phyloP scores from a whole-genome alignment of 2,113 vertebrate genomes.

The Stigmatopora argus region DNA sequence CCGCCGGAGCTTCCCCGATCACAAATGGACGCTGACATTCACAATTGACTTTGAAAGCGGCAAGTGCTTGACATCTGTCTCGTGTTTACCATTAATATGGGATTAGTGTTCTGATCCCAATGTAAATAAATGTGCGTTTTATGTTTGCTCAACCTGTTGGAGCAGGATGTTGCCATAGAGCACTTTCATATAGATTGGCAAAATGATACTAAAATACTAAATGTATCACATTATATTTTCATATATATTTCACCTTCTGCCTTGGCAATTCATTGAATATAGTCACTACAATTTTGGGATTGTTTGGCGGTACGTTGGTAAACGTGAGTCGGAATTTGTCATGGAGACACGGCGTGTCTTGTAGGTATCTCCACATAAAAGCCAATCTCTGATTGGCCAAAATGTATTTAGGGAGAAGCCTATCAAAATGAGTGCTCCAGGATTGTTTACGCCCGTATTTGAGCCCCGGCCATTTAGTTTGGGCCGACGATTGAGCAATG shows the following conservation, averaged over 20 bases:
- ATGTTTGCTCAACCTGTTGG: slow-evolving; percentile 46
- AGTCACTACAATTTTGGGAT: background rate
- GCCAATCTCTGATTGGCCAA: too few species aligned
- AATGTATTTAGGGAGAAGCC: too few species aligned
- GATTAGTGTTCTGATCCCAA: slow-evolving; percentile 1
- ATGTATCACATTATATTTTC: too few species aligned
- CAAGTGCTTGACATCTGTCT: background rate
- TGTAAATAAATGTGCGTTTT: background rate
- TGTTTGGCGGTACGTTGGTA: too few species aligned
- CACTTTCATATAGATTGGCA: background rate
- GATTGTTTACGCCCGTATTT: too few species aligned
- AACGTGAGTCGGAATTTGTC: too few species aligned
- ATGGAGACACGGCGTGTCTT: too few species aligned
- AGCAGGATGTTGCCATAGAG: slow-evolving; percentile 25
- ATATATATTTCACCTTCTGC: background rate
- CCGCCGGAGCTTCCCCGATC: too few species aligned
- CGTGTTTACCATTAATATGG: background rate
- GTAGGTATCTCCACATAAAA: too few species aligned
- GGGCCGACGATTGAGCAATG: too few species aligned
- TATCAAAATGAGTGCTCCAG: too few species aligned
- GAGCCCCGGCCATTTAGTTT: too few species aligned
- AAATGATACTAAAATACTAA: background rate
- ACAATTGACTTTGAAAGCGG: background rate
- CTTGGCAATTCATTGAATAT: background rate
- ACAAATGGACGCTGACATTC: background rate